A percentile compares a stretch with the other conserved stretches of the same genome.
These are phyloP conservation scores for Trachelipus rathkii DNA, from an alignment of 1,140 invertebrate genomes.

Conservation along the genomic window DNA sequence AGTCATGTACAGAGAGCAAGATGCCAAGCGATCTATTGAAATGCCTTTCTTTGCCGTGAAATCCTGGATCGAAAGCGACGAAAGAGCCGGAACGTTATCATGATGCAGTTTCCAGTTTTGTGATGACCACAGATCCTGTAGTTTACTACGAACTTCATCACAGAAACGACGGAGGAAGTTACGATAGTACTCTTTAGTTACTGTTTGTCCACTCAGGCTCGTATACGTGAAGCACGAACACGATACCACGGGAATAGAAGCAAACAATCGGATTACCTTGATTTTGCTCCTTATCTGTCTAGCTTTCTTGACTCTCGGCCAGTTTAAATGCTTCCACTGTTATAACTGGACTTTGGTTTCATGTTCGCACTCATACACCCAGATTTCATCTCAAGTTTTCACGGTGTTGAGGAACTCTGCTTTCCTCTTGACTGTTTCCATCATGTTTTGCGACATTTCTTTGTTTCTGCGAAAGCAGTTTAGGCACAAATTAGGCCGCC, in stretches of 20 bases:
- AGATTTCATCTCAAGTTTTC: background rate
- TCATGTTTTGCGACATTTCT: constrained; percentile 13
- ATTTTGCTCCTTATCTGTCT: background rate
- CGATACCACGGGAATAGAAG: background rate
- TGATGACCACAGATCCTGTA: background rate
- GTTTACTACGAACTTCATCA: constrained; percentile 5
- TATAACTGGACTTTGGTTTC: constrained; percentile 19
- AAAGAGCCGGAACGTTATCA: background rate
- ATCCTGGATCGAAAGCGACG: background rate
- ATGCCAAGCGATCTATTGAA: background rate
- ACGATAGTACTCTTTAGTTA: constrained; percentile 8
- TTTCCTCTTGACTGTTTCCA: constrained; percentile 16
- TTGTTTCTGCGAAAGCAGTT: background rate
- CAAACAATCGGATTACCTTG: constrained; percentile 3
- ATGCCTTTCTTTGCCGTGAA: background rate
- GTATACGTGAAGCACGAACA: constrained; percentile 3
- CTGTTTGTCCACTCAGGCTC: background rate
- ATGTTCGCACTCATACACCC: background rate
- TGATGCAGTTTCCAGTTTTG: constrained; percentile 5
- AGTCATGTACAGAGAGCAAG: background rate
- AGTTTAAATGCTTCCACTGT: background rate
- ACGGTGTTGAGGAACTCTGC: constrained; percentile 4
- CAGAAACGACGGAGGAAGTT: background rate
- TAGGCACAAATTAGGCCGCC: background rate
- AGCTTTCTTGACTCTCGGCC: constrained; percentile 13